Conservation (phyloP, 1,140 invertebrate species). For the Drosophila watanabei region DNA sequence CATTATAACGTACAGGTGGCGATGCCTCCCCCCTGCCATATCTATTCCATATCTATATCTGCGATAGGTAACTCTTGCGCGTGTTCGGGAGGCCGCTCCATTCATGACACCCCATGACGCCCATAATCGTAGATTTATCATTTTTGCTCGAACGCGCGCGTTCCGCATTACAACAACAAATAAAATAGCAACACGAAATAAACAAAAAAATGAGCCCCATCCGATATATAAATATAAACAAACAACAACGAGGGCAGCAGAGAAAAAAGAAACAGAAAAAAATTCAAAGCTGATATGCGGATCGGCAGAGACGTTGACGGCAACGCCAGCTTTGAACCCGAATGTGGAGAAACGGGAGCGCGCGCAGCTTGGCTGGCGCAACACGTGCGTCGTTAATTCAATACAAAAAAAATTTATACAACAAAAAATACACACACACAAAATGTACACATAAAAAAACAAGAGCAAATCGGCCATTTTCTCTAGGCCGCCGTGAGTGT, state of each 20-base stretch:
- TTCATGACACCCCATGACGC: conserved; percentile 67
- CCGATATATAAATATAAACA: conserved; percentile 63
- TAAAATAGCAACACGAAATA: conserved; percentile 17
- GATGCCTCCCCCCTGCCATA: conserved; percentile 1
- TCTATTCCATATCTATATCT: conserved; percentile 31
- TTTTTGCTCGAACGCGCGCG: conserved; percentile 62
- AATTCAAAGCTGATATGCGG: conserved; percentile 39
- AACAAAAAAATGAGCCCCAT: conserved; percentile 25
- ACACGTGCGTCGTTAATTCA: conserved; percentile 79
- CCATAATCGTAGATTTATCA: conserved; percentile 74
- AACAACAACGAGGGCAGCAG: conserved; percentile 44
- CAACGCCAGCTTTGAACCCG: conserved; percentile 34
- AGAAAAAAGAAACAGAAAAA: conserved; percentile 24
- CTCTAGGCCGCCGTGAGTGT: conserved; percentile 20
- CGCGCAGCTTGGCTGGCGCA: conserved; percentile 58
- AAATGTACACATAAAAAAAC: conserved; percentile 41
- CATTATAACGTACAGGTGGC: conserved; percentile 14
- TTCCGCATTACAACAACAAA: conserved; percentile 63
- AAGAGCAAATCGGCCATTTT: conserved; percentile 39
- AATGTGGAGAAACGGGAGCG: conserved; percentile 32
- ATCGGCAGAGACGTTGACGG: conserved; percentile 30
- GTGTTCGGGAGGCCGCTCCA: conserved; percentile 39
- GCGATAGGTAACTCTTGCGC: conserved; percentile 45
- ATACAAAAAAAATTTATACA: conserved; percentile 36
- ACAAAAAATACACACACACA: conserved; percentile 11